phyloP scores from a whole-genome alignment of 2,797 vertebrate genomes.

The Onychomys leucogaster region DNA sequence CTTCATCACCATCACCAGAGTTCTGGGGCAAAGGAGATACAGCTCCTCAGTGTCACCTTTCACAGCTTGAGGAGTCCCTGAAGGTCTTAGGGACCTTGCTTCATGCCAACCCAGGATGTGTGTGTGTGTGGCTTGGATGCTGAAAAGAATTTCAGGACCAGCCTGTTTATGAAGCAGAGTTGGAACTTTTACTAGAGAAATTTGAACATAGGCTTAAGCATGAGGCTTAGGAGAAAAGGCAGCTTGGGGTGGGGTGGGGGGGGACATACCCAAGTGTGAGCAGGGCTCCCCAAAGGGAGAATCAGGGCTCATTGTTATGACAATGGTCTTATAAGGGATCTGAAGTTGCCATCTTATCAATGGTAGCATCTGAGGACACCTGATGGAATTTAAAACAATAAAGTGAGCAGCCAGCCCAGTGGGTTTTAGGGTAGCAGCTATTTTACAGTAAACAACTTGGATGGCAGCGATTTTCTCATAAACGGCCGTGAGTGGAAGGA shows the following conservation, averaged over 20 bases:
- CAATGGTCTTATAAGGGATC: neutral
- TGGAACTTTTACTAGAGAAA: neutral
- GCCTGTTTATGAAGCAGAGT: neutral
- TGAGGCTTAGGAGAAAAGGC: neutral
- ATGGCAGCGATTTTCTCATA: neutral
- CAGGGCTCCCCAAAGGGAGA: neutral
- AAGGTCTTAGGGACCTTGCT: neutral
- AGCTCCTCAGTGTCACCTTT: neutral
- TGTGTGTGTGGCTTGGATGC: neutral
- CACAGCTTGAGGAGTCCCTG: neutral
- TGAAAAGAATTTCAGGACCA: neutral
- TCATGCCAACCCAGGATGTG: neutral
- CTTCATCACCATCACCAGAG: neutral
- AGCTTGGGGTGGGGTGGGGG: neutral
- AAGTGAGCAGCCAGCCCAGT: neutral
- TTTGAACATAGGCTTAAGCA: neutral
- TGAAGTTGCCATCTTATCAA: neutral
- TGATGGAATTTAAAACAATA: neutral
- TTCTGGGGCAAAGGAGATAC: neutral
- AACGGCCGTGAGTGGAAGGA: neutral
- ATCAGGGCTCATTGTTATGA: neutral
- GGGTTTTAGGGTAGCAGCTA: neutral
- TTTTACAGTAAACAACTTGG: neutral
- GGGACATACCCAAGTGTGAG: neutral
- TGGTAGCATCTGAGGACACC: neutral